phyloP scores from a whole-genome alignment of 2,888 invertebrate species.

The Andrena fulva region DNA sequence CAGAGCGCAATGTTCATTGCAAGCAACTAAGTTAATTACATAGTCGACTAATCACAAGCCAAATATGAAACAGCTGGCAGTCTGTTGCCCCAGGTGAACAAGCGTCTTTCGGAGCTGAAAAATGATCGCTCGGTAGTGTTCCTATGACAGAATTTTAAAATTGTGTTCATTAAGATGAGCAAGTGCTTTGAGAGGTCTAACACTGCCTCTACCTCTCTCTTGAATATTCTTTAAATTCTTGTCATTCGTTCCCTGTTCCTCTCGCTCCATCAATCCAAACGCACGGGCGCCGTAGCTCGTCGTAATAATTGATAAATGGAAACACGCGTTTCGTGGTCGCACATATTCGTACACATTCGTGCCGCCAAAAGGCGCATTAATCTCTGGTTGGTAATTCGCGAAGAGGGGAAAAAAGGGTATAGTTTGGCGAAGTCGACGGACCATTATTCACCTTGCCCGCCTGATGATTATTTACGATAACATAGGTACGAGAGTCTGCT shows the following conservation, averaged over 20 bases:
- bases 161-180: no score
- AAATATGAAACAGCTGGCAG: no score
- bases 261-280: background rate
- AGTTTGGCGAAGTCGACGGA: slow-evolving; percentile 66
- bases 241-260: background rate
- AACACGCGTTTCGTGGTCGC: slow-evolving; percentile 31
- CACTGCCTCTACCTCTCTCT: background rate
- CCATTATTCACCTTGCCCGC: slow-evolving; percentile 69
- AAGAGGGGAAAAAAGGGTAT: slow-evolving; percentile 31
- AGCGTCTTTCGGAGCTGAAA: no score
- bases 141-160: no score
- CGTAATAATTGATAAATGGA: slow-evolving; percentile 66
- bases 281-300: slow-evolving; percentile 5
- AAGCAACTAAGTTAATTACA: no score
- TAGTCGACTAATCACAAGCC: no score
- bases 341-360: slow-evolving; percentile 27
- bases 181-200: no score
- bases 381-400: slow-evolving; percentile 58
- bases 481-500: slow-evolving; percentile 29
- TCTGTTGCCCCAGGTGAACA: no score
- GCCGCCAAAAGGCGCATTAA: slow-evolving; percentile 61
- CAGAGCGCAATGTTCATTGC: no score
- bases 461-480: slow-evolving; percentile 71
- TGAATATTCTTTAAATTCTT: background rate
- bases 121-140: no score